These are phyloP conservation scores for Myiotriccus ornatus DNA, from an alignment of 2,797 vertebrate species.

Conservation along the genomic window DNA sequence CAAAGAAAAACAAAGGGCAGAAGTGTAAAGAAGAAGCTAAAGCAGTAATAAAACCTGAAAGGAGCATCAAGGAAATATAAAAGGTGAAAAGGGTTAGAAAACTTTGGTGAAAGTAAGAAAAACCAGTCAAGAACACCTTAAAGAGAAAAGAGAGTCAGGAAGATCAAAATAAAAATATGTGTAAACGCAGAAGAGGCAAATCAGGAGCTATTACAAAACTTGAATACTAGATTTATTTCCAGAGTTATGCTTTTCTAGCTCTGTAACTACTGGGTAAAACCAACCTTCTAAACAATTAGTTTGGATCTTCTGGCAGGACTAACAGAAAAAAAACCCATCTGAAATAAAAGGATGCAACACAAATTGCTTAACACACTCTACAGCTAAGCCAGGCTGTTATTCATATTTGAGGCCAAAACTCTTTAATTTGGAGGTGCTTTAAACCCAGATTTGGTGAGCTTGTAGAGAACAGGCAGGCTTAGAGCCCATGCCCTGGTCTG, in stretches of 20 bases:
- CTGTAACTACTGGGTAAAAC: neutral
- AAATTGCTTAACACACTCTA: neutral
- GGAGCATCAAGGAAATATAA: neutral
- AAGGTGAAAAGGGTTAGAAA: neutral
- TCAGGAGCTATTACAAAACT: neutral
- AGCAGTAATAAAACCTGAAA: neutral
- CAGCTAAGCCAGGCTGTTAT: neutral
- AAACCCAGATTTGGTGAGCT: neutral
- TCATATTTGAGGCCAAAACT: neutral
- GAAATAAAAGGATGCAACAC: neutral
- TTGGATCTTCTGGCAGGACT: neutral
- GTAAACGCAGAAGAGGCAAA: neutral
- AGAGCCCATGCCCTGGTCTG: neutral
- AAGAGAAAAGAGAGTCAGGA: neutral
- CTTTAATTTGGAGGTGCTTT: neutral
- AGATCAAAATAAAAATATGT: neutral
- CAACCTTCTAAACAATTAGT: neutral
- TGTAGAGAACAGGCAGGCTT: accelerated
- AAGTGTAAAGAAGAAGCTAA: neutral
- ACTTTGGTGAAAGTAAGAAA: neutral
- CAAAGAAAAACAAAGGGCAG: neutral
- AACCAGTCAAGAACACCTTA: neutral
- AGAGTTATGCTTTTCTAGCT: neutral
- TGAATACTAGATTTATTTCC: neutral
- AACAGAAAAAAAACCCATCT: neutral